Evolutionary conservation across 37 sponge, comb jelly and placozoan species (phyloP).

Genomic region (Geodia barretti): DNA sequence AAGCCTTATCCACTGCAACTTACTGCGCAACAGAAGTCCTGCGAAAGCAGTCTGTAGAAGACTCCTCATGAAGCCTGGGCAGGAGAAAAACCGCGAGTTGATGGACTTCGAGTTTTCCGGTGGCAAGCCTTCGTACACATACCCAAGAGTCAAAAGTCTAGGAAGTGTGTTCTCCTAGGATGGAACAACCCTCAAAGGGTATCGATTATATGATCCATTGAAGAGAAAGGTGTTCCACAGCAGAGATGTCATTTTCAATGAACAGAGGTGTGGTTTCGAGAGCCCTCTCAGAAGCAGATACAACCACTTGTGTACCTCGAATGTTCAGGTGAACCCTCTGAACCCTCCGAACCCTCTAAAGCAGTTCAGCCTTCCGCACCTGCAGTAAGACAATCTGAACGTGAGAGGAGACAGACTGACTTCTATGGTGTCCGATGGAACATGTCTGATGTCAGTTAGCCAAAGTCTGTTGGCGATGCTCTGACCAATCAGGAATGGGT

Average conservation of each 20-base stretch:
- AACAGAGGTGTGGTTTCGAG: conserved; percentile 6
- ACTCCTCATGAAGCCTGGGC: conserved; percentile 61
- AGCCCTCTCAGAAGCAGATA: conserved; percentile 5
- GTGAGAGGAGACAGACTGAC: conserved; percentile 24
- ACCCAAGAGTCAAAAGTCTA: conserved; percentile 52
- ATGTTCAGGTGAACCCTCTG: conserved; percentile 23
- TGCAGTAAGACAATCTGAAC: conserved; percentile 19
- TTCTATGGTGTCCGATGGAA: conserved; percentile 25
- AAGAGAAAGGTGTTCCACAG: conserved; percentile 30
- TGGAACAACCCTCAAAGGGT: conserved; percentile 34
- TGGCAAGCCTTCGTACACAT: conserved; percentile 41
- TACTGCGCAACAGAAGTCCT: conserved; percentile 63
- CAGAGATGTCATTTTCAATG: conserved; percentile 55
- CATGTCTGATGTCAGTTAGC: conserved; percentile 15
- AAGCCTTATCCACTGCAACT: conserved; percentile 60
- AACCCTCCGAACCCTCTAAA: not conserved
- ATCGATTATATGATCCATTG: conserved; percentile 43
- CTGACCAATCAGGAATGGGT: conserved; percentile 28
- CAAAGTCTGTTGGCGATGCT: conserved; percentile 13
- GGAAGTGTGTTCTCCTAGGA: conserved; percentile 54
- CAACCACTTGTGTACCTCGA: conserved; percentile 11
- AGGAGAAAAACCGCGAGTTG: conserved; percentile 44
- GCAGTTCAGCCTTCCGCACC: conserved; percentile 6
- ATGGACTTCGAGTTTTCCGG: conserved; percentile 51
- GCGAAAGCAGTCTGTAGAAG: conserved; percentile 42